Base-by-base conservation (phyloP, 2,888 invertebrate genomes). In the Ophonus ardosiacus region DNA sequence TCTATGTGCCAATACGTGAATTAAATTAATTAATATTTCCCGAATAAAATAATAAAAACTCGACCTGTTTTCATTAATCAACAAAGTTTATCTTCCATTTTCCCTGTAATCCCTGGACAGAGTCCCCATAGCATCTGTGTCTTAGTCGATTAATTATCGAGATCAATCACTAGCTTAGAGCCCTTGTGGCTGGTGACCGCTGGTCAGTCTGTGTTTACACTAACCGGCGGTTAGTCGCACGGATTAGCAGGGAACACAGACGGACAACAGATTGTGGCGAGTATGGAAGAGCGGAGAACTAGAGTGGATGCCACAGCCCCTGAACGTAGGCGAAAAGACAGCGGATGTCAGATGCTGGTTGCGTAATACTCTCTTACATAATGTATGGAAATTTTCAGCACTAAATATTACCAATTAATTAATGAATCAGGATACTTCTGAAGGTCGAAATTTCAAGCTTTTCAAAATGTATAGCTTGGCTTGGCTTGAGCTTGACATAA, bases 201-300 rank as follows among this genome's bases (percentile, higher is more conserved):
- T 76, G 76, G 68, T 31, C 31, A 68, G 68, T 59, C 82, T 71
- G 57, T 82, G 82, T 82, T 82, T 82, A 82, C 82, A 68, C 71
- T 80, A 80, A 80, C 80, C 80, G 59, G 59, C 82, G 82, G 71
- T 82, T 82, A 82, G 82, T 82, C 57, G 71, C 82, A 59, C 71
- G 82, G 82, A 82, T 80, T 61, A 80, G 56, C 71, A 51, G 38
- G 56, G 43, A 51, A 51, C 43, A 51, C 13, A 51, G 10, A 51
- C 43, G 10, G 43, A 13, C 10, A 51, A 51, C 43, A 51, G 43
- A 51, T 51, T 63, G 56, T 56, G 56, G 56, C 13, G n/a, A 56
- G 56, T 56, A n/a, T 56, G 10, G 56, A 5, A n/a, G 40, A 7
- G 10, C 7, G 43, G 43, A 13, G 43, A 51, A 2, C 43, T 7